Base-by-base conservation (phyloP, 2,797 vertebrate genomes). In the Malurus splendens region DNA sequence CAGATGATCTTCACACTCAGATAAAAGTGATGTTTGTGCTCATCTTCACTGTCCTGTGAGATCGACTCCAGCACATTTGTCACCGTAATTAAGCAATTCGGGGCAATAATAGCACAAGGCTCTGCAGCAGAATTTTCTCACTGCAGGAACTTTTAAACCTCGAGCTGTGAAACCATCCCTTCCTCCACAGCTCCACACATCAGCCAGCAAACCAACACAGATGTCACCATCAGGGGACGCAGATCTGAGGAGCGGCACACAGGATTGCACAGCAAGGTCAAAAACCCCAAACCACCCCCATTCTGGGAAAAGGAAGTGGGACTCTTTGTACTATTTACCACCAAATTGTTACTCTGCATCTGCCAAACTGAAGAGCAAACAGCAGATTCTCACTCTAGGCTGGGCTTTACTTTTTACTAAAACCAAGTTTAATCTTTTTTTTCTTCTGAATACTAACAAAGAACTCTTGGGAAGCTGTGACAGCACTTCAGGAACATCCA, bases 291-390 rank as follows among this genome's bases (percentile, higher is more conserved):
- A 39, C 75, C 70, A 51, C 60, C 23, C 44, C 86, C 28, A 9
- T 80, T 88, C 81, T 45, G 62, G 90, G 93, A 94, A 86, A 74
- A 57, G 91, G 86, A 93, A 91, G 77, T 7, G 15, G 82, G 47
- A 78, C 82, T 78, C 59, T 20, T 54, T 18, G 81, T 48, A 57
- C 86, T 79, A 32, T 76, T 86, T 79, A 73, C 87, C 79, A 79
- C 71, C 42, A 52, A 61, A 65, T 44, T 73, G 62, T 51, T 65
- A 41, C 73, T 65, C 59, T n/a, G 22, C 20, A 18, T 78, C 67
- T 73, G 80, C 90, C 86, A 90, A 81, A 59, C 52, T 2, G 1
- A 76, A 79, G 11, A 60, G 90, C 74, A 90, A 93, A 82, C 75
- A 82, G 33, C 13, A 45, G 18, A 38, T 33, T 70, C 76, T 64